Evolutionary conservation across 1,140 invertebrate species (phyloP), one percentile per base, ranked within the genome.

Genomic region (Aphelenchoides avenae): DNA sequence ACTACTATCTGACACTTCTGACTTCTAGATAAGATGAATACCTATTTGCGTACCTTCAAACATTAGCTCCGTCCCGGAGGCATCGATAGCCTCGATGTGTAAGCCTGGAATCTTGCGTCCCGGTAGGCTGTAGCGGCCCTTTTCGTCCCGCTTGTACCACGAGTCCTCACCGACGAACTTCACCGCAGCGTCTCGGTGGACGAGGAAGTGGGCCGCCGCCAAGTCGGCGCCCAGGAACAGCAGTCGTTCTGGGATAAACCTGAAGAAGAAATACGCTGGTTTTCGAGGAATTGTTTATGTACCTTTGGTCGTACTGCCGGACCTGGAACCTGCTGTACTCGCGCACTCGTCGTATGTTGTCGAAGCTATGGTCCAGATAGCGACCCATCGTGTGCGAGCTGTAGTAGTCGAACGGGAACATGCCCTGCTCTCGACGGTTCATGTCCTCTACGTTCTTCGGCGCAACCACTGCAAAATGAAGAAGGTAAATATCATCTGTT

Each of bases 191-290:
- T 82, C 83, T 27, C 84, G 76, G 64, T 77, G 76, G 1, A 87
- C 67, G 36, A 89, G 62, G 68, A 88, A 89, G 78, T 87, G 85
- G 13, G 87, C 85, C 1, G 84, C 81, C 18, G 87, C 86, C 57
- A 90, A 73, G 71, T 90, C 84, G 52, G 80, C 77, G 0, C 88
- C 87, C 27, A 83, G 66, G 41, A 75, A 71, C 26, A 76, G 56
- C 46, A 79, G 63, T 15, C 81, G 61, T 43, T 81, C 73, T 26
- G 74, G 61, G 43, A 73, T 66, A 52, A 70, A 81, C 43, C 81
- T 82, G 51, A n/a, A 65, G 66, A 68, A 43, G n/a, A n/a, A n/a
- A n/a, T n/a, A n/a, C n/a, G n/a, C n/a, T n/a, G n/a, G n/a, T n/a
- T n/a, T 18, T 30, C 49, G 34, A 29, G 4, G 13, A 6, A 20